A percentile compares a stretch with the other conserved stretches of the same genome.
These are phyloP conservation scores for Maccullochella peelii DNA, from an alignment of 2,113 vertebrate species.

Conservation along the genomic window DNA sequence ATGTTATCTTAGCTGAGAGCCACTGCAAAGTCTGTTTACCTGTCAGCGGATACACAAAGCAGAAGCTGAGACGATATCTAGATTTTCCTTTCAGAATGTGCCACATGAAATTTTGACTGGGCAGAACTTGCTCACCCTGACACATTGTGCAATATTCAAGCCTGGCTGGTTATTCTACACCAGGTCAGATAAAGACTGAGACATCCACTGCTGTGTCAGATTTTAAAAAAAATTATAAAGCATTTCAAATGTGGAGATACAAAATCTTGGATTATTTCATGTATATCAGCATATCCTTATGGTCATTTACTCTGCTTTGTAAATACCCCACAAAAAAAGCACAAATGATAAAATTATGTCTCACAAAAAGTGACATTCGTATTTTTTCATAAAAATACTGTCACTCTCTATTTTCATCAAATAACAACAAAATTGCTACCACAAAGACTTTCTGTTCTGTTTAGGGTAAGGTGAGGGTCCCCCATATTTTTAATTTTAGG, in stretches of 20 bases:
- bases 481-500: not conserved
- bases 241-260: not conserved
- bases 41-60: conserved; percentile 22
- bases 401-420: not conserved
- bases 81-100: conserved; percentile 14
- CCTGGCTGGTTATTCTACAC: conserved; percentile 18
- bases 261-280: not conserved
- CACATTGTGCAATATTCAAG: not conserved
- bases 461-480: not conserved
- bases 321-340: not conserved
- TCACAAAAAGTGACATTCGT: not conserved
- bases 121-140: not conserved
- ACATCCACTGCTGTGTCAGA: not conserved
- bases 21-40: conserved; percentile 1
- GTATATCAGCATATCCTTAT: not conserved
- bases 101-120: not conserved
- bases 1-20: conserved; percentile 46
- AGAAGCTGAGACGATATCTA: not conserved
- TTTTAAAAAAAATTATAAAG: conserved; percentile 9
- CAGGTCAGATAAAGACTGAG: not conserved
- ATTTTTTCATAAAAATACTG: not conserved
- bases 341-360: not conserved
- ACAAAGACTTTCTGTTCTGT: not conserved
- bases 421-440: not conserved
- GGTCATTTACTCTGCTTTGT: not conserved